A percentile compares a stretch with the other conserved stretches of the same genome.
Conservation (phyloP, 1,140 invertebrate species). For the Zeugodacus cucurbitae region DNA sequence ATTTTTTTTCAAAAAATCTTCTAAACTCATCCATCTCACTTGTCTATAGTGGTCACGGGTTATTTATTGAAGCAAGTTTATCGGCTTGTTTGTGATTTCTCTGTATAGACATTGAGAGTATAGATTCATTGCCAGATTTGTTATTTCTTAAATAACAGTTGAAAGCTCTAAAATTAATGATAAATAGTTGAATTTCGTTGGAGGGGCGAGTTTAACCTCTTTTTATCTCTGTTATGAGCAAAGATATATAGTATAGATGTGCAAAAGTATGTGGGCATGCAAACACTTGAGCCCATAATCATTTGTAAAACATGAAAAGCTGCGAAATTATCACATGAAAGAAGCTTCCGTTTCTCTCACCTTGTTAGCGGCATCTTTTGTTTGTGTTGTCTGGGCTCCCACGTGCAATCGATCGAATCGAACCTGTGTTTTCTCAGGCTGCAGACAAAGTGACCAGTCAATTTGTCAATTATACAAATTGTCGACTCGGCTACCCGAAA, state of each 20-base stretch:
- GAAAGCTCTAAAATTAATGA: not conserved
- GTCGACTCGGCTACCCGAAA: slow-evolving; percentile 29
- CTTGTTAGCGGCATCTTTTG: slow-evolving; percentile 14
- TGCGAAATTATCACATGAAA: slow-evolving; percentile 26
- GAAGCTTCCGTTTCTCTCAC: slow-evolving; percentile 27
- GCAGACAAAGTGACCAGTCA: slow-evolving; percentile 50
- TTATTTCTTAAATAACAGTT: not conserved
- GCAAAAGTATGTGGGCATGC: not conserved
- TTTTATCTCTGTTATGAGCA: not conserved
- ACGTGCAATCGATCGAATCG: slow-evolving; percentile 5
- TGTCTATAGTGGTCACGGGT: too few relatives aligned
- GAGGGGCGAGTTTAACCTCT: not conserved
- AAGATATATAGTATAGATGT: not conserved
- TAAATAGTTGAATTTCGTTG: not conserved
- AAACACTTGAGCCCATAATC: not conserved
- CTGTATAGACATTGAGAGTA: too few relatives aligned
- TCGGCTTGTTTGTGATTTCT: not conserved
- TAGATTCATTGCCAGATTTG: not conserved
- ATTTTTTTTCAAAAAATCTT: too few relatives aligned
- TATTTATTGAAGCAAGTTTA: not conserved
- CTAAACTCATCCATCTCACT: too few relatives aligned
- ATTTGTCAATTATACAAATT: slow-evolving; percentile 66
- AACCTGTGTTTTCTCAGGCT: not conserved
- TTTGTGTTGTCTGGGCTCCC: not conserved
- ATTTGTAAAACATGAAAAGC: slow-evolving; percentile 29